Base-by-base conservation (phyloP, 2,797 vertebrate genomes). In the Novumbra hubbsi region DNA sequence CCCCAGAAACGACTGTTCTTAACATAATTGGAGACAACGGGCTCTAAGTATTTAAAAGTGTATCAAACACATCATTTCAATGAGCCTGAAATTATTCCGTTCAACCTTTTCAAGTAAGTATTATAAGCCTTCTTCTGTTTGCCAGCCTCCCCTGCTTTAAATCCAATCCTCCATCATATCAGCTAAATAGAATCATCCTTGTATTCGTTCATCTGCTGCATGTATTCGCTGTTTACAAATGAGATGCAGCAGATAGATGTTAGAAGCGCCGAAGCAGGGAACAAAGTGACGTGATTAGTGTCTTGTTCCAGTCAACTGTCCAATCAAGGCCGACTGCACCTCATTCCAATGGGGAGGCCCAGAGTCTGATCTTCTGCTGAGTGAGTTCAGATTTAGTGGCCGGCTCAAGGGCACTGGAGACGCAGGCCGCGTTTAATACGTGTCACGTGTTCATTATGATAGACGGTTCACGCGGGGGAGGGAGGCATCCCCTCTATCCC, bases 391-490 rank as follows among this genome's bases (percentile, higher is more conserved):
- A 79, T 79, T 74, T 72, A 72, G 83, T 73, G 83, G 75, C 81
- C 78, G 64, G 78, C 87, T 91, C 88, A 89, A 92, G 88, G 91
- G 81, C 86, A 88, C 68, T 65, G 70, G 67, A 73, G 73, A 55
- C 79, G 81, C 78, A 79, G 77, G 81, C 48, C 63, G 68, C 68
- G 71, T 79, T 73, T 84, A 76, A 78, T 79, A 81, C 78, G 68
- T 79, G 77, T 82, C 84, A 80, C 50, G 72, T 72, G 79, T 83
- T 68, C 52, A n/a, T 32, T 63, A 45, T 62, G 64, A 73, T 45
- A 57, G 65, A 76, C 49, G 64, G 70, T 63, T 74, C 63, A 73
- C 68, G 64, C 28, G 19, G 27, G 34, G 52, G 62, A 41, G 49
- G 7, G 70, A 48, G 71, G 52, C 55, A 15, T 24, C 6, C n/a